Conservation (phyloP, 1,140 invertebrate genomes). For the Catajapyx aquilonaris region DNA sequence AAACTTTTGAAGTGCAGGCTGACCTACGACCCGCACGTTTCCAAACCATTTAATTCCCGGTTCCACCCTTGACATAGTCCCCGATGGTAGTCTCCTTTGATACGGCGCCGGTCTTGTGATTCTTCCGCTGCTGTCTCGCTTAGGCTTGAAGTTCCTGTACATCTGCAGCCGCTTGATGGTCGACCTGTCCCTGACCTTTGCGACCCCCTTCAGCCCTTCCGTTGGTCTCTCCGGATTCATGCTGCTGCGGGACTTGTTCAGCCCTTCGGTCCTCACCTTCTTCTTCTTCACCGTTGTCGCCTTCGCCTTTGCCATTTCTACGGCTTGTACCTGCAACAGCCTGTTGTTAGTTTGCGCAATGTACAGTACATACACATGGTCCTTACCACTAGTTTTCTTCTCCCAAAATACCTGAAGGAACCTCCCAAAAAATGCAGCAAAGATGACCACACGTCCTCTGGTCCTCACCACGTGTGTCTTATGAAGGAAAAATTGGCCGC, state of each 20-base stretch:
- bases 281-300: background rate
- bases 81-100: conserved; percentile 69
- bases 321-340: too few relatives aligned
- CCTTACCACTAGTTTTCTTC: too few relatives aligned
- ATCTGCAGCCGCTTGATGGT: conserved; percentile 93
- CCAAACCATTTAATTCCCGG: conserved; percentile 98
- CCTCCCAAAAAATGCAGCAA: too few relatives aligned
- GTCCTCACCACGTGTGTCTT: too few relatives aligned
- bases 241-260: conserved; percentile 57
- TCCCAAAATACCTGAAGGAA: too few relatives aligned
- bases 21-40: conserved; percentile 74
- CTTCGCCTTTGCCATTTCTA: too few relatives aligned
- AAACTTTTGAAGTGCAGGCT: conserved; percentile 88
- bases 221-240: conserved; percentile 67
- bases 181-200: conserved; percentile 62
- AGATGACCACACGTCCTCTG: too few relatives aligned
- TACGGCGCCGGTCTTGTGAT: conserved; percentile 88
- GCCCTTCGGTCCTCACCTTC: conserved; percentile 44
- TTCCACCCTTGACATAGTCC: conserved; percentile 80
- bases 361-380: too few relatives aligned
- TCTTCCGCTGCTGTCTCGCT: conserved; percentile 73
- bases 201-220: conserved; percentile 60
- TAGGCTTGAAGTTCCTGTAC: conserved; percentile 94
- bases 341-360: too few relatives aligned
- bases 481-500: too few relatives aligned